Evolutionary conservation across 2,113 vertebrate genomes (phyloP), one percentile per base, ranked within the genome.

Genomic region (Spheniscus mendiculus): DNA sequence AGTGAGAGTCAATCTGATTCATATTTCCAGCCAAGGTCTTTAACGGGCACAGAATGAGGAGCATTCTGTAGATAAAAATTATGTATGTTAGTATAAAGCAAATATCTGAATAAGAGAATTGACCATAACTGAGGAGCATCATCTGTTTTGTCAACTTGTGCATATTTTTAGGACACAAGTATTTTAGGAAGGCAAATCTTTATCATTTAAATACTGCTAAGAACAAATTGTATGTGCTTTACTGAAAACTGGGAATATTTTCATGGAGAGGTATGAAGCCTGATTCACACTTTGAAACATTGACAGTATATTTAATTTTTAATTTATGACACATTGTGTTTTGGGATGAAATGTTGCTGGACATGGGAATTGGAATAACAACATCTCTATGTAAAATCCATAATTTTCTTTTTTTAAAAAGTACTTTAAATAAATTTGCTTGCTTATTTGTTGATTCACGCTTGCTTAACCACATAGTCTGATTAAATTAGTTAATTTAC

Each of bases 301-400:
- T 49, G 14, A 67, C 19, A 29, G 2, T 23, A 8, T 25, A 42
- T 72, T 45, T 47, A 52, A 62, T 44, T 62, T 84, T 84, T 67
- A 53, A 79, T 56, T 49, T 89, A 56, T 29, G 25, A 42, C 6
- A 53, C 4, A 9, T 11, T n/a, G 5, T 47, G 18, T 23, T 63
- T 70, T 65, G 34, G 16, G 29, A 53, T 34, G 10, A 66, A 59
- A 53, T 83, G 14, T 47, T 83, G 32, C 15, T 38, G 22, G 23
- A 12, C 42, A 36, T 56, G 9, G n/a, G 15, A 93, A 67, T 2
- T 42, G 9, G 5, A 66, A 49, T 67, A 55, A 27, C 7, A 53
- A 36, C 5, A 69, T 73, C 1, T 1, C 4, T n/a, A 36, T 20
- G 17, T 47, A 13, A 3, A n/a, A n/a, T n/a, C n/a, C n/a, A n/a